Base-by-base conservation (phyloP, 2,888 invertebrate species). In the Neoitamus cyanurus region DNA sequence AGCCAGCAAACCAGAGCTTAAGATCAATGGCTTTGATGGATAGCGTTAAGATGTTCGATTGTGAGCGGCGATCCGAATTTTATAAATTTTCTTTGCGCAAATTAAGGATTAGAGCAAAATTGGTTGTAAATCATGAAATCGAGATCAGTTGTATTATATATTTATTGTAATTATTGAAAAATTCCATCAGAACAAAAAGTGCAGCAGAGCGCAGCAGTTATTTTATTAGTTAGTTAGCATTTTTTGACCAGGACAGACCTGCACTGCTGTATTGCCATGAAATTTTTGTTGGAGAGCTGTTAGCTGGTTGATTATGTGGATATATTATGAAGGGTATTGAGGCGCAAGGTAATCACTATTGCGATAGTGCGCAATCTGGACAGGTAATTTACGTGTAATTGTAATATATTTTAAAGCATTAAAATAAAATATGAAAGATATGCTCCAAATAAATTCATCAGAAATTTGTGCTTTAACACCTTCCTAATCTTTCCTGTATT, bases 281-380 rank as follows among this genome's bases (percentile, higher is more conserved):
- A 58, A 25, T 58, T 58, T 42, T 58, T 58, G 11, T 58, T 58
- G 25, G 58, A 58, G 11, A 58, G 58, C 58, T 58, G 58, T 58
- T 58, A 58, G 58, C 58, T 58, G 58, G 58, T 58, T 58, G 58
- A 58, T 58, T 58, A 58, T 58, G 58, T 58, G 25, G 58, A 58
- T 58, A 58, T 58, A 58, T 58, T 58, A 58, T 58, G 58, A 58
- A 58, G 25, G 58, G 58, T 58, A 58, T 58, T 58, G 58, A 58
- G 25, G 20, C 58, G 58, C 20, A 20, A 58, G 20, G 20, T 58
- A 58, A 58, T 58, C 58, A 58, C 2, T 58, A 58, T 58, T 58
- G 25, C 58, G 58, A 37, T 37, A 37, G 37, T 37, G 37, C 13
- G 37, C 58, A 58, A 58, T 58, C 25, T 20, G 58, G 58, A 58